phyloP scores from a whole-genome alignment of 2,888 invertebrate genomes.

The Drosophila phalerata region DNA sequence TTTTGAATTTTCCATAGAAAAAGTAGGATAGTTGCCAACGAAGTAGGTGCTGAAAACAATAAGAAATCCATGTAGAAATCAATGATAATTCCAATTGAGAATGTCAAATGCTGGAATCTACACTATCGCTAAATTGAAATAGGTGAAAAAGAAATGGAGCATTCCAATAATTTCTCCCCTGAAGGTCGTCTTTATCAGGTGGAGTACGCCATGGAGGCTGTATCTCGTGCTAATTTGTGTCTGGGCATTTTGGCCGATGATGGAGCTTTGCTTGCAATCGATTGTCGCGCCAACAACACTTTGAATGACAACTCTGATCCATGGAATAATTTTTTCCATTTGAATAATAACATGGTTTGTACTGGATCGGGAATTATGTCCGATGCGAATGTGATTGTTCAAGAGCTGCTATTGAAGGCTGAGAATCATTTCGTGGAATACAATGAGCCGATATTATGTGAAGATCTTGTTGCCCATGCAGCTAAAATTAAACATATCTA shows the following conservation, averaged over 20 bases:
- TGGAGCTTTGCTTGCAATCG: neutral
- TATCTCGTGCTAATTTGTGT: neutral
- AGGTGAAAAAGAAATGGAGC: neutral
- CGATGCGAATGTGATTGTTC: constrained; percentile 2
- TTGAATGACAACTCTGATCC: neutral
- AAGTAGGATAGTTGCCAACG: too few species aligned
- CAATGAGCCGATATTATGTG: neutral
- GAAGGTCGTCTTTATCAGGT: constrained; percentile 1
- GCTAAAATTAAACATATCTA: neutral
- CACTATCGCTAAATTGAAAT: neutral
- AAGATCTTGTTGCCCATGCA: neutral
- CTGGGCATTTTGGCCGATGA: neutral
- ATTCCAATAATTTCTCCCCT: neutral
- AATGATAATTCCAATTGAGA: neutral
- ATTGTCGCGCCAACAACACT: neutral
- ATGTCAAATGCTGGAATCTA: neutral
- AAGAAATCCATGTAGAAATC: neutral
- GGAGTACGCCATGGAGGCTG: neutral
- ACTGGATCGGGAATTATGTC: neutral
- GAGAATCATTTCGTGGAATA: neutral
- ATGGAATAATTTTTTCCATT: neutral
- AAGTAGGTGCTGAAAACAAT: neutral
- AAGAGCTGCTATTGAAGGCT: neutral
- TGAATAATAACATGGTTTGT: neutral
- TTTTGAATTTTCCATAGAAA: too few species aligned